Conservation (phyloP, 2,797 vertebrate genomes). For the Tangara arthus region DNA sequence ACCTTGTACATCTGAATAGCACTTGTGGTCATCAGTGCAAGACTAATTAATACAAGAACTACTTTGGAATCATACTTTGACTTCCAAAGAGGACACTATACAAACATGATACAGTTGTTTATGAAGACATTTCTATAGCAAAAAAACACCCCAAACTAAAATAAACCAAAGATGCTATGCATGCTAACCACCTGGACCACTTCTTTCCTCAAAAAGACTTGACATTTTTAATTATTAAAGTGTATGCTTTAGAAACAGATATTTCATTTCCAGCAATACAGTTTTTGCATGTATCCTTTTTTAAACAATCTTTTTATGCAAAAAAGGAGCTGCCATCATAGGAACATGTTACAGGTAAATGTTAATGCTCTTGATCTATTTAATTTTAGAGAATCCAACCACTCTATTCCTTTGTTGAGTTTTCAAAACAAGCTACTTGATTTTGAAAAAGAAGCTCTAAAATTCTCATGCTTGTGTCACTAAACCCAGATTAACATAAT, state of each 20-base stretch:
- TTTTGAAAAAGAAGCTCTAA: not conserved
- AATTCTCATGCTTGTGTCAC: not conserved
- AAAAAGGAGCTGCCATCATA: not conserved
- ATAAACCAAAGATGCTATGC: accelerated
- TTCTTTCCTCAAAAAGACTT: not conserved
- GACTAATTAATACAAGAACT: not conserved
- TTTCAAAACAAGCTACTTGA: not conserved
- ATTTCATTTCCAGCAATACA: not conserved
- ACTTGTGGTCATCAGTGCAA: not conserved
- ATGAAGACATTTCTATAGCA: not conserved
- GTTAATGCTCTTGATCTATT: not conserved
- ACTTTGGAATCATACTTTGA: not conserved
- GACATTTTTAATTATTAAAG: not conserved
- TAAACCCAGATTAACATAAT: conserved; percentile 5
- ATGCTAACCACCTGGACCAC: not conserved
- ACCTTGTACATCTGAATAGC: not conserved
- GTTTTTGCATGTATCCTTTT: not conserved
- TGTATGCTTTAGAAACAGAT: not conserved
- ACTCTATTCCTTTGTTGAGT: not conserved
- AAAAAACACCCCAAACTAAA: not conserved
- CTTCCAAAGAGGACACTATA: not conserved
- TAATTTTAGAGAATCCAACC: not conserved
- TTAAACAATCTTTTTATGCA: not conserved
- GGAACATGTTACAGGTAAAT: not conserved
- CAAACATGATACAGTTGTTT: not conserved